Conservation (phyloP, 2,888 invertebrate genomes). For the Acronicta psi region DNA sequence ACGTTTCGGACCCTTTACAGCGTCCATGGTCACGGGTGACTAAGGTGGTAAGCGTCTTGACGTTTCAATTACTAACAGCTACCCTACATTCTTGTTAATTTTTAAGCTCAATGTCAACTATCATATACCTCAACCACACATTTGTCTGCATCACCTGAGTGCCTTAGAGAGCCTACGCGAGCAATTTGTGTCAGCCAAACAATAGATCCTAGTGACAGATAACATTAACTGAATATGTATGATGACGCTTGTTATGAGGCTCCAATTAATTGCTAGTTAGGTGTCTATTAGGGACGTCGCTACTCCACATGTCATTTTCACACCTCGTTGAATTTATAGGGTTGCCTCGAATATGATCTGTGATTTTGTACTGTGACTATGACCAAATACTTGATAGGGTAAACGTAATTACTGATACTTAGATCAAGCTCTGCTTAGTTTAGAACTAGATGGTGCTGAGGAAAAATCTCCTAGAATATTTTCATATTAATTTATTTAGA, state of each 20-base stretch:
- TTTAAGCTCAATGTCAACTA: constrained; percentile 1
- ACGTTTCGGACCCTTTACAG: too few relatives aligned
- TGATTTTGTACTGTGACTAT: too few relatives aligned
- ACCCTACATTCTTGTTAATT: too few relatives aligned
- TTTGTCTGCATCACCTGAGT: constrained; percentile 58
- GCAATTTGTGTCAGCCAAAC: constrained; percentile 80
- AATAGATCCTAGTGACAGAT: constrained; percentile 78
- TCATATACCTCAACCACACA: neutral
- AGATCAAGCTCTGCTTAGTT: too few relatives aligned
- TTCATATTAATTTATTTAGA: too few relatives aligned
- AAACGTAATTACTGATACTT: too few relatives aligned
- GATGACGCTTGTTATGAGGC: constrained; percentile 76
- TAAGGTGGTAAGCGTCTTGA: too few relatives aligned
- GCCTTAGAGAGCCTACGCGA: constrained; percentile 74
- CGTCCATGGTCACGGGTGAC: too few relatives aligned
- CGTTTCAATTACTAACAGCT: too few relatives aligned
- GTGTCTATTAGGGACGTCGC: constrained; percentile 65
- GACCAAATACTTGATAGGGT: too few relatives aligned
- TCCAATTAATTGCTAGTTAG: constrained; percentile 77
- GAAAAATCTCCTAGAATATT: too few relatives aligned
- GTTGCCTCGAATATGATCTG: constrained; percentile 55
- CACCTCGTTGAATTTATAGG: constrained; percentile 75
- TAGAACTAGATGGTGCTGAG: too few relatives aligned
- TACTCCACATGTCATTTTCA: constrained; percentile 79
- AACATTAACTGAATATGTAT: constrained; percentile 83